Conservation (phyloP, 1,140 invertebrate genomes). For the Diprion similis region DNA sequence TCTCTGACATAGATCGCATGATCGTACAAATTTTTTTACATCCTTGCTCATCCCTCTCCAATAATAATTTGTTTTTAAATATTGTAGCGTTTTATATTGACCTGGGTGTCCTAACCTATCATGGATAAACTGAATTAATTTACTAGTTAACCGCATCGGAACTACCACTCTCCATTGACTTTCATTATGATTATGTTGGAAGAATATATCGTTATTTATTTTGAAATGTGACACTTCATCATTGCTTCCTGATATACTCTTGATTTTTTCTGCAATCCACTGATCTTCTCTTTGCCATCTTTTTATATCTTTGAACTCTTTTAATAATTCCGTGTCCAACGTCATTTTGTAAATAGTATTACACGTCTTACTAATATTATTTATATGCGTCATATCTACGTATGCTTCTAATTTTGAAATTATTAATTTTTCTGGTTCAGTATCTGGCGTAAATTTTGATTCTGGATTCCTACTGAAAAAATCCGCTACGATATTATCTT, state of each 20-base stretch:
- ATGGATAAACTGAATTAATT: constrained; percentile 15
- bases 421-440: background rate
- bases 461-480: constrained; percentile 13
- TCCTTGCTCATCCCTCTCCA: constrained; percentile 25
- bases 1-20: constrained; percentile 30
- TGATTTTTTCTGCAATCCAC: too few species aligned
- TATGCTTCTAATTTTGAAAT: background rate
- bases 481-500: constrained; percentile 15
- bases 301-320: too few species aligned
- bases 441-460: background rate
- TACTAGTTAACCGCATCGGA: background rate
- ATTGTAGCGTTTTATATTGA: constrained; percentile 22
- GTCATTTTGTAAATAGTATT: background rate
- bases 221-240: background rate
- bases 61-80: constrained; percentile 26
- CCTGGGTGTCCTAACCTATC: constrained; percentile 26
- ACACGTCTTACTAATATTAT: background rate
- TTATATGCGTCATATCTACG: background rate
- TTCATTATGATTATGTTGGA: background rate
- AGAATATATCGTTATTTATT: background rate
- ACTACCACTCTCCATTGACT: constrained; percentile 3
- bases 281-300: too few species aligned
- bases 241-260: background rate
- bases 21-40: constrained; percentile 21
- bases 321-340: too few species aligned